Evolutionary conservation across 2,888 invertebrate species (phyloP).

Genomic region (Camponotus fellah): DNA sequence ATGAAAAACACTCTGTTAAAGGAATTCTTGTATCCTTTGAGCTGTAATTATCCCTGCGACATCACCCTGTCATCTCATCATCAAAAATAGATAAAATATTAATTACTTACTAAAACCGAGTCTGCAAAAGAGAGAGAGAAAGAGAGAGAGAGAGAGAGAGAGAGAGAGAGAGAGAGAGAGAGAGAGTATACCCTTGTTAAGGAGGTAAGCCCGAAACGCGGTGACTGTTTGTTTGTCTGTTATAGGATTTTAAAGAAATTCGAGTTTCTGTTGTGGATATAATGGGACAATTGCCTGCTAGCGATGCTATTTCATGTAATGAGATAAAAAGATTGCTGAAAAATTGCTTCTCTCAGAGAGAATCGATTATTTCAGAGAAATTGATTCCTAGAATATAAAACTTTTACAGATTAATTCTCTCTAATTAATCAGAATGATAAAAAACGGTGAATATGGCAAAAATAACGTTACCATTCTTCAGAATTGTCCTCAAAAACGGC

Average conservation of each 20-base stretch:
- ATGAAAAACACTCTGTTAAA: slow-evolving; percentile 81
- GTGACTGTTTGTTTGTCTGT: slow-evolving; percentile 84
- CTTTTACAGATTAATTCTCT: slow-evolving; percentile 35
- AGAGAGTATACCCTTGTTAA: slow-evolving; percentile 80
- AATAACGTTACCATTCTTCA: slow-evolving; percentile 38
- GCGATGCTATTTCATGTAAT: slow-evolving; percentile 84
- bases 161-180: slow-evolving; percentile 37
- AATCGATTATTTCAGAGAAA: slow-evolving; percentile 34
- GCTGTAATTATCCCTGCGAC: slow-evolving; percentile 70
- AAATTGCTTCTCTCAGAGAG: slow-evolving; percentile 51
- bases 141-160: too few relatives aligned
- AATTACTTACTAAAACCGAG: slow-evolving; percentile 78
- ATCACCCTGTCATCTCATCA: slow-evolving; percentile 71
- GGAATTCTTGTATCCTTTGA: slow-evolving; percentile 83
- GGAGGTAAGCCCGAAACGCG: slow-evolving; percentile 83
- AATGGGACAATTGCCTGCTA: slow-evolving; percentile 84
- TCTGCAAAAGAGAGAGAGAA: slow-evolving; percentile 77
- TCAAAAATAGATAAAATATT: slow-evolving; percentile 71
- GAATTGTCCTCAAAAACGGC: slow-evolving; percentile 31
- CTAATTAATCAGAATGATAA: slow-evolving; percentile 49
- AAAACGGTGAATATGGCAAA: slow-evolving; percentile 34
- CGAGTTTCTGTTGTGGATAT: slow-evolving; percentile 82
- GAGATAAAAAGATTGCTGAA: slow-evolving; percentile 50
- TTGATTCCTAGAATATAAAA: slow-evolving; percentile 32
- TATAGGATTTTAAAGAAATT: slow-evolving; percentile 83